phyloP scores from a whole-genome alignment of 2,113 vertebrate species.

The Hemicordylus capensis region DNA sequence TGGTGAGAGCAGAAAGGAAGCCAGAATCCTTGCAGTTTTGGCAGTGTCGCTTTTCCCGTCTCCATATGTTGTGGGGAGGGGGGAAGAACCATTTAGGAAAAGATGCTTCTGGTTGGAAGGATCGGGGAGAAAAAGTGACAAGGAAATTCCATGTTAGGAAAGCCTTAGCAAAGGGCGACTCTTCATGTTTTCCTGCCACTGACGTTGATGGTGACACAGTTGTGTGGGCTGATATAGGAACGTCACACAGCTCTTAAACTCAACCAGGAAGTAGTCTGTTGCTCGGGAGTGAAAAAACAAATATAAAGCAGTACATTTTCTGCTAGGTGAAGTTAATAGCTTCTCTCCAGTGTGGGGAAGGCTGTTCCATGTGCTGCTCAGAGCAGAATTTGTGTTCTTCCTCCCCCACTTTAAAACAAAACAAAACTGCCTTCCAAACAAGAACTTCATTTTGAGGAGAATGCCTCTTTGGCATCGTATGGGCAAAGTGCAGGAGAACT shows the following conservation, averaged over 20 bases:
- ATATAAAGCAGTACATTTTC: constrained; percentile 47
- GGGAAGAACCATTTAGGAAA: constrained; percentile 49
- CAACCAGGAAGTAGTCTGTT: constrained; percentile 83
- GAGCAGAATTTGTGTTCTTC: constrained; percentile 22
- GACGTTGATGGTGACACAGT: constrained; percentile 83
- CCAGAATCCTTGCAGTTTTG: constrained; percentile 27
- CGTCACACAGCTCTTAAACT: constrained; percentile 80
- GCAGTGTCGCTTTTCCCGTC: constrained; percentile 67
- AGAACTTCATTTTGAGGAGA: constrained; percentile 32
- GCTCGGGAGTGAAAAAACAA: constrained; percentile 69
- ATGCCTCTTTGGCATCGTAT: constrained; percentile 12
- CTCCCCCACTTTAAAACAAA: neutral
- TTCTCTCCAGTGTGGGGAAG: constrained; percentile 32
- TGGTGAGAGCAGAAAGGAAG: too few species aligned
- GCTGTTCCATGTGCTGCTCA: constrained; percentile 10
- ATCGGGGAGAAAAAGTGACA: constrained; percentile 63
- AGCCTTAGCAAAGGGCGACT: constrained; percentile 78
- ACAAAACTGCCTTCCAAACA: constrained; percentile 19
- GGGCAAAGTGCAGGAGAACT: neutral
- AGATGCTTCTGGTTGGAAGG: constrained; percentile 51
- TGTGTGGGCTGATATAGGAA: constrained; percentile 82
- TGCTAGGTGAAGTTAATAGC: constrained; percentile 47
- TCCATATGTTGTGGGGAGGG: constrained; percentile 48
- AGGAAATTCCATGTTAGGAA: constrained; percentile 86
- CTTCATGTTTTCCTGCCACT: constrained; percentile 83